These are phyloP conservation scores for Mythimna albipuncta DNA, from an alignment of 2,888 invertebrate species.

Conservation along the genomic window DNA sequence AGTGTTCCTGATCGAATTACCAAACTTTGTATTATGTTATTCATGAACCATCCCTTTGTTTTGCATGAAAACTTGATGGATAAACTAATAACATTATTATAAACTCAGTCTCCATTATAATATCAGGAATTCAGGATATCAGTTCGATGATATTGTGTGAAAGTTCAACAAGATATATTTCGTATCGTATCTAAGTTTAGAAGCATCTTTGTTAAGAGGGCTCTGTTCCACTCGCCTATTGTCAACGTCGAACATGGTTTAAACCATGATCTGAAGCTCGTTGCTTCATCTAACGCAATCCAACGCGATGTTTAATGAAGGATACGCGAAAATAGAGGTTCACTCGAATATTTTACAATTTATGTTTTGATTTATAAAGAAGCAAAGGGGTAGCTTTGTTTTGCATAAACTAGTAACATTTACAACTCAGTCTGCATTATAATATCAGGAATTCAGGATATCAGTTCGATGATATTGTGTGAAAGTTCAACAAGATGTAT, in stretches of 20 bases:
- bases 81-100: constrained; percentile 28
- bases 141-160: constrained; percentile 26
- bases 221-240: no score
- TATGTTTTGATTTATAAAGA: no score
- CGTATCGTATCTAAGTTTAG: constrained; percentile 33
- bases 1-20: neutral
- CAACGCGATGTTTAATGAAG: no score
- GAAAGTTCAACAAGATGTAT: constrained; percentile 43
- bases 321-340: no score
- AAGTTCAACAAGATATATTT: constrained; percentile 42
- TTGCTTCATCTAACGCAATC: no score
- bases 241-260: no score
- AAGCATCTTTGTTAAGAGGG: constrained; percentile 19
- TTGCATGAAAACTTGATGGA: neutral
- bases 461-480: constrained; percentile 26
- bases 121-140: constrained; percentile 7
- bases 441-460: constrained; percentile 5
- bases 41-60: constrained; percentile 11
- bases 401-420: constrained; percentile 25
- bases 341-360: no score
- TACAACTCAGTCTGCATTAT: constrained; percentile 4
- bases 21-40: neutral
- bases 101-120: constrained; percentile 12
- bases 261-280: no score
- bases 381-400: constrained; percentile 5